Evolutionary conservation across 2,113 vertebrate genomes (phyloP).

Genomic region (Ochotona curzoniae): DNA sequence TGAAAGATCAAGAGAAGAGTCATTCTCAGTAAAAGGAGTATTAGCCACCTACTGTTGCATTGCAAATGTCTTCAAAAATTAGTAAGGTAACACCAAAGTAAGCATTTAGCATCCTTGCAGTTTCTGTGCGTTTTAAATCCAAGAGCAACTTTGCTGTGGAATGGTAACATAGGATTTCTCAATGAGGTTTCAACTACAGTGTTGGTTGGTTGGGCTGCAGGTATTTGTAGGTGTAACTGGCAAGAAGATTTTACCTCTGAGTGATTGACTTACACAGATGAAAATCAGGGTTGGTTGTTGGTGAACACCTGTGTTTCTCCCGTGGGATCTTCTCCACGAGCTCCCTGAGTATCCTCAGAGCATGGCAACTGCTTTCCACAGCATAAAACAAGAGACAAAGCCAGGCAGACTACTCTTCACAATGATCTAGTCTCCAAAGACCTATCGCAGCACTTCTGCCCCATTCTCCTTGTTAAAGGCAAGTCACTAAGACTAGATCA

Average conservation of each 20-base stretch:
- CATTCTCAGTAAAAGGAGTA: neutral
- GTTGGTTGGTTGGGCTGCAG: neutral
- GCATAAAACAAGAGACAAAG: neutral
- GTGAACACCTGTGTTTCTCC: neutral
- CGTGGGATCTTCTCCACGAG: neutral
- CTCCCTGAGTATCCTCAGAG: neutral
- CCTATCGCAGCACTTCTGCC: neutral
- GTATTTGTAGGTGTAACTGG: neutral
- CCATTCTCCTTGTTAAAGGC: neutral
- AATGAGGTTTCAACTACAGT: neutral
- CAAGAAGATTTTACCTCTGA: neutral
- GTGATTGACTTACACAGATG: neutral
- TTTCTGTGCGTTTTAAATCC: neutral
- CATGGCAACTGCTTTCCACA: neutral
- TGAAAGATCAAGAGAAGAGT: neutral
- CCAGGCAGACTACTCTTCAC: neutral
- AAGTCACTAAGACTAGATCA: slow-evolving; percentile 14
- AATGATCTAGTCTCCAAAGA: neutral
- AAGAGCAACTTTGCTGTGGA: neutral
- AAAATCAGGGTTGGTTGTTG: neutral
- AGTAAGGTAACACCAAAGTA: slow-evolving; percentile 21
- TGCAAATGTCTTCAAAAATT: neutral
- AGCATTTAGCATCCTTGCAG: neutral
- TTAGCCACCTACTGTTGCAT: neutral
- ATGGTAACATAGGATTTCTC: neutral